Evolutionary conservation across 2,797 vertebrate species (phyloP).

Genomic region (Siniperca scherzeri): DNA sequence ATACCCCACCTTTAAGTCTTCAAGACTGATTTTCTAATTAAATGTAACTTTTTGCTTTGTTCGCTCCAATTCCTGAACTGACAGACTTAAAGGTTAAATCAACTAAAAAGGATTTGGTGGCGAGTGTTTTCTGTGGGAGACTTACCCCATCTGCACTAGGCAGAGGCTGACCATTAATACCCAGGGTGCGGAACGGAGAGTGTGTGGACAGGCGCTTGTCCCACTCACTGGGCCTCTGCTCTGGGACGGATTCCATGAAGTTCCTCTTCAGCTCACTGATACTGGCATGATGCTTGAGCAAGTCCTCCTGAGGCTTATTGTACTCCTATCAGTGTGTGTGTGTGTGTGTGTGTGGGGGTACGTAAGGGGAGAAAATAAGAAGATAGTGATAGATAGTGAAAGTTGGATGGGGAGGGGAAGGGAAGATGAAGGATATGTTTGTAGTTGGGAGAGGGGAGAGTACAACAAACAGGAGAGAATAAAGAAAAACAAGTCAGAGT

Average conservation of each 20-base stretch:
- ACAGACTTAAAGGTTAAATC: constrained; percentile 11
- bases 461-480: constrained; percentile 37
- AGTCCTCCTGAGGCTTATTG: constrained; percentile 93
- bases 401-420: constrained; percentile 2
- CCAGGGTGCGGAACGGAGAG: constrained; percentile 91
- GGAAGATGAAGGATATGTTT: constrained; percentile 8
- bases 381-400: not conserved
- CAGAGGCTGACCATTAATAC: constrained; percentile 88
- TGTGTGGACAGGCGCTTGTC: constrained; percentile 97
- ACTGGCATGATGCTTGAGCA: constrained; percentile 94
- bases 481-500: constrained; percentile 38
- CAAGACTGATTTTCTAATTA: not conserved
- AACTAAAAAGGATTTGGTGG: not conserved
- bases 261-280: constrained; percentile 96
- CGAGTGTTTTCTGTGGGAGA: constrained; percentile 40
- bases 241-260: constrained; percentile 95
- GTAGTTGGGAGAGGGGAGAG: constrained; percentile 25
- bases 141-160: constrained; percentile 92
- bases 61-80: constrained; percentile 40
- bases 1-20: not conserved
- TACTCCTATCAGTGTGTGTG: constrained; percentile 85
- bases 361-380: not conserved
- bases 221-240: constrained; percentile 94
- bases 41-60: not conserved
- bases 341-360: too few relatives aligned